phyloP scores from a whole-genome alignment of 2,113 vertebrate species.

The Odobenus rosmarus region DNA sequence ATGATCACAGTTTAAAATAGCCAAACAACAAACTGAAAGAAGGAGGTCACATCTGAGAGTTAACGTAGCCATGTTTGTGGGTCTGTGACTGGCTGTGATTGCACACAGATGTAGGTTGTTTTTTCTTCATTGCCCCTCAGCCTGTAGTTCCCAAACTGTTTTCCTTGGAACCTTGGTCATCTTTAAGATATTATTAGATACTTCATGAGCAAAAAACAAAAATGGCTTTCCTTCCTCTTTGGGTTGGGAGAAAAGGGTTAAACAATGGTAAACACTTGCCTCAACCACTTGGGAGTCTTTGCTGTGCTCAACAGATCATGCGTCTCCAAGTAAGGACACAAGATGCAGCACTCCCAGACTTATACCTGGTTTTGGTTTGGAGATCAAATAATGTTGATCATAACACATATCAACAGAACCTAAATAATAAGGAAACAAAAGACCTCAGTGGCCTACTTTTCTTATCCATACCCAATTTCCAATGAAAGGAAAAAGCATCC shows the following conservation, averaged over 20 bases:
- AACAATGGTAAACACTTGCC: neutral
- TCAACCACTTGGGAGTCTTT: neutral
- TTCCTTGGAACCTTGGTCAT: neutral
- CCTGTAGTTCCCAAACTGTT: neutral
- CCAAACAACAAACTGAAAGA: neutral
- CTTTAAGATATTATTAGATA: neutral
- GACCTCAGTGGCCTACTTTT: neutral
- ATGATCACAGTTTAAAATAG: neutral
- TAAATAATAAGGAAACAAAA: neutral
- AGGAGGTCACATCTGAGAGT: neutral
- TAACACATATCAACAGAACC: neutral
- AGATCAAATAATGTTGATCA: neutral
- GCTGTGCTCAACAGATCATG: neutral
- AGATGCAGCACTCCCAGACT: neutral
- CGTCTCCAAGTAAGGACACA: neutral
- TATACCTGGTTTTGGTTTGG: neutral
- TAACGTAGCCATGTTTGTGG: neutral
- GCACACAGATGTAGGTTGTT: neutral
- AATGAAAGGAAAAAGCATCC: neutral
- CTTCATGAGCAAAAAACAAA: neutral
- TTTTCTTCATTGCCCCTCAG: neutral
- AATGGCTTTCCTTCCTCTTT: neutral
- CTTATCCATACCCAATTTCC: neutral
- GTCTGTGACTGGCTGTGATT: neutral
- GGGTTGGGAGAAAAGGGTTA: neutral